Evolutionary conservation across 1,140 invertebrate genomes (phyloP), one percentile per base, ranked within the genome.

Genomic region (Coelopa frigida): DNA sequence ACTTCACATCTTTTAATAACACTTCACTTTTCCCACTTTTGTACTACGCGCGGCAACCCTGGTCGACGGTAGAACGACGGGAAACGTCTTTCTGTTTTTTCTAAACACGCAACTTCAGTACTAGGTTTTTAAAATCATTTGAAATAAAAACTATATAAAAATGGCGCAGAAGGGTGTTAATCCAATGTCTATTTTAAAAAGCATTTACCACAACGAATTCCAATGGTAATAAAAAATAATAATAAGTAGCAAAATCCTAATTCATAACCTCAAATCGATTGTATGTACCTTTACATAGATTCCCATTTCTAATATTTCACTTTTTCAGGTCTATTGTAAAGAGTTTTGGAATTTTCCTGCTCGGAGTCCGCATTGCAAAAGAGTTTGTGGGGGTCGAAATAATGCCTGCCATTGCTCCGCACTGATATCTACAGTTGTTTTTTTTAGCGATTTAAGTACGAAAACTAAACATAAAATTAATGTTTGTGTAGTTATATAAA

Each of bases 311-410:
- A 41, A 36, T 32, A 26, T 36, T 50, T 44, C n/a, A n/a, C 8
- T 20, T 51, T 72, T 75, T 41, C 68, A 84, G 82, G 82, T 80
- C 80, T 53, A 44, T 83, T 12, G 74, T 83, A 14, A 84, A 84
- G 68, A 82, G 81, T 60, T 72, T 82, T 38, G 78, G 75, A 31
- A 72, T 84, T 52, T 84, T 84, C 57, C 71, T 75, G 45, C 52
- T 84, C 18, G 82, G 82, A 29, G 72, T 84, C 10, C 74, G 75
- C 43, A 78, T 84, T 48, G 82, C 82, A 11, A 73, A 81, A 52
- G 80, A 83, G 63, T 82, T 78, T 50, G 67, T 73, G 10, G 82
- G 82, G 33, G 62, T 83, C 15, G 81, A 82, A 59, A 58, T 83
- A 27, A 78, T 78, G 76, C 76, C 76, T 8, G 65, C 74, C 3